These are phyloP conservation scores for Propithecus coquereli DNA, from an alignment of 2,113 vertebrate genomes.

Conservation along the genomic window DNA sequence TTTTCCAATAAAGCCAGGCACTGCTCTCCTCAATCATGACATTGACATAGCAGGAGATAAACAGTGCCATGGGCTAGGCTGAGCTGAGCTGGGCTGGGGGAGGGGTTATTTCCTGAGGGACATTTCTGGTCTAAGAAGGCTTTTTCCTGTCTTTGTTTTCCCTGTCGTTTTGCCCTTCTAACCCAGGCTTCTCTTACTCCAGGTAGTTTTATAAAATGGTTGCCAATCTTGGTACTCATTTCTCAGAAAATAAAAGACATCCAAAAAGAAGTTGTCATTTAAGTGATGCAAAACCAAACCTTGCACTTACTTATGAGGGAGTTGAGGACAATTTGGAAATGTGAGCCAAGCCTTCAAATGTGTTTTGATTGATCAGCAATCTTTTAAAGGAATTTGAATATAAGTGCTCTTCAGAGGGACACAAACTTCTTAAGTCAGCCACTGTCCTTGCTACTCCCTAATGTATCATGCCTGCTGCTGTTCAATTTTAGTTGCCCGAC, in stretches of 20 bases:
- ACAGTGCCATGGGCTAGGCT: not conserved
- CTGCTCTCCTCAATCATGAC: not conserved
- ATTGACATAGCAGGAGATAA: not conserved
- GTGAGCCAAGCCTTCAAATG: not conserved
- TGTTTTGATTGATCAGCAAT: not conserved
- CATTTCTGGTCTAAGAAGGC: not conserved
- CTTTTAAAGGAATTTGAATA: not conserved
- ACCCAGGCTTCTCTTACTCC: not conserved
- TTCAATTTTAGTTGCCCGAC: not conserved
- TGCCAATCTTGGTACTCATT: not conserved
- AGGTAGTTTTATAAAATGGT: not conserved
- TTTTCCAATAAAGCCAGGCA: not conserved
- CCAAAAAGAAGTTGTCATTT: not conserved
- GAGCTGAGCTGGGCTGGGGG: not conserved
- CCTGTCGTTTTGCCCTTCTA: not conserved
- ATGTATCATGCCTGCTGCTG: not conserved
- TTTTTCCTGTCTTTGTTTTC: not conserved
- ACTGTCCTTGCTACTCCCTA: not conserved
- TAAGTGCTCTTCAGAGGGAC: not conserved
- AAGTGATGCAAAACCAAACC: slow-evolving; percentile 9
- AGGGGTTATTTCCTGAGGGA: not conserved
- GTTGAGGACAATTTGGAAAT: not conserved
- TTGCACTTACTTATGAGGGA: slow-evolving; percentile 6
- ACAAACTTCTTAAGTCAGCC: not conserved
- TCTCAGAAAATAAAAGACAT: slow-evolving; percentile 17